Evolutionary conservation across 2,888 invertebrate genomes (phyloP), one percentile per base, ranked within the genome.

Genomic region (Entomobrya multifasciata): DNA sequence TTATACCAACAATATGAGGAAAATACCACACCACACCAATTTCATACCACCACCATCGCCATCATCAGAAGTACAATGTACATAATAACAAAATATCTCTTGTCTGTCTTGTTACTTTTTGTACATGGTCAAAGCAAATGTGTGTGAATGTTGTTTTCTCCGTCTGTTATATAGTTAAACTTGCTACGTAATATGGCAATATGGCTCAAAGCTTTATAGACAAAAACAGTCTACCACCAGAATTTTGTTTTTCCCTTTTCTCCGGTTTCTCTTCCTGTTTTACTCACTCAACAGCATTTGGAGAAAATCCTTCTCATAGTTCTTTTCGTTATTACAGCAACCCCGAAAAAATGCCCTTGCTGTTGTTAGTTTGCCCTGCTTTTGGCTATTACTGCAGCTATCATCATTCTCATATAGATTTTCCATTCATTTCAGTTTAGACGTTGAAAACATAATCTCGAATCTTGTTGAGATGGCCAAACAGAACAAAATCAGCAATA

Each of bases 401-500:
- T 27, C 57, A n/a, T 41, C 44, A 52, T 62, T 60, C 57, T 44
- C 67, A 44, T 57, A 78, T 78, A 70, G 77, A 84, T 84, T 84
- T 78, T 84, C 70, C 84, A 78, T 84, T 84, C 84, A 84, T 78
- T 78, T 78, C 77, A 57, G 84, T 49, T 70, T 47, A 84, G 78
- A 67, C 67, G 78, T 78, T 78, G 84, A 84, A 78, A 84, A 78
- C 70, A 67, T 84, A 84, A 84, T 84, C 84, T 84, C 41, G 57
- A 84, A 78, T 84, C 78, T 78, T 78, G 78, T 84, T 78, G 84
- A 84, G 84, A 84, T 84, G 78, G 78, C 84, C 78, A 84, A 84
- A 84, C 78, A 84, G 78, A 84, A 84, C 77, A 25, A 84, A 84
- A 84, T 84, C 77, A 78, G 84, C 76, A 84, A 84, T 84, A 84